Percentiles rank a stretch among this genome's conserved stretches.
phyloP scores from a whole-genome alignment of 1,140 invertebrate genomes.

The Tyrophagus putrescentiae region DNA sequence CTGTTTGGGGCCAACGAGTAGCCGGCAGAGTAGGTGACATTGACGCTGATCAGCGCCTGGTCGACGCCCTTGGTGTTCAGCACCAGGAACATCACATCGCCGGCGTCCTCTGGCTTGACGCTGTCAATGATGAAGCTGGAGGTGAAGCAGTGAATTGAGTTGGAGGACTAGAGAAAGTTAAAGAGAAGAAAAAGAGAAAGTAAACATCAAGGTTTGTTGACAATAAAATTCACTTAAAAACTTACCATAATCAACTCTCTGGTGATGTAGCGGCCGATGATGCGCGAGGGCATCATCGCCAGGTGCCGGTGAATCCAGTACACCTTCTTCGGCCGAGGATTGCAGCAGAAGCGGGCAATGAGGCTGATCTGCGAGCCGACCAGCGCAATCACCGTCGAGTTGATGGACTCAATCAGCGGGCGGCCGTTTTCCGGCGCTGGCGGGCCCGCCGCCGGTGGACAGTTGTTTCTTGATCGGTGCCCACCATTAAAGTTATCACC shows the following conservation, averaged over 20 bases:
- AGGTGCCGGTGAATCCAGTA: slow-evolving; percentile 42
- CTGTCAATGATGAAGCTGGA: slow-evolving; percentile 39
- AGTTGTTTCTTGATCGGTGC: background rate
- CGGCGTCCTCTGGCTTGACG: slow-evolving; percentile 40
- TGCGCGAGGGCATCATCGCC: slow-evolving; percentile 40
- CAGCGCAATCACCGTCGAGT: slow-evolving; percentile 39
- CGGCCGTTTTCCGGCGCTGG: slow-evolving; percentile 31
- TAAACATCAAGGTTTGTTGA: background rate
- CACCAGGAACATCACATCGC: slow-evolving; percentile 43
- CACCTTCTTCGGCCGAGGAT: slow-evolving; percentile 40
- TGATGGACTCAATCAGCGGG: slow-evolving; percentile 41
- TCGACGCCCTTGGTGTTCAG: slow-evolving; percentile 41
- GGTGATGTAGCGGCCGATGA: slow-evolving; percentile 38
- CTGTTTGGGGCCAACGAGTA: slow-evolving; percentile 29
- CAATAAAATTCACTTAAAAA: slow-evolving; percentile 9
- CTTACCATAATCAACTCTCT: slow-evolving; percentile 40
- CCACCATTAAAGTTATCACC: background rate
- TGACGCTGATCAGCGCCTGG: slow-evolving; percentile 41
- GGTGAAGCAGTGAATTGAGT: slow-evolving; percentile 39
- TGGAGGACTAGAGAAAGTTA: slow-evolving; percentile 34
- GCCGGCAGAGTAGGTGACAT: slow-evolving; percentile 40
- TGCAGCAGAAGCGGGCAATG: slow-evolving; percentile 43
- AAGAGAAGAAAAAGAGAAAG: slow-evolving; percentile 16
- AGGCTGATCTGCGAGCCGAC: slow-evolving; percentile 40
- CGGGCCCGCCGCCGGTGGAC: slow-evolving; percentile 4